Evolutionary conservation across 2,888 invertebrate genomes (phyloP).

Genomic region (Polia nebulosa): DNA sequence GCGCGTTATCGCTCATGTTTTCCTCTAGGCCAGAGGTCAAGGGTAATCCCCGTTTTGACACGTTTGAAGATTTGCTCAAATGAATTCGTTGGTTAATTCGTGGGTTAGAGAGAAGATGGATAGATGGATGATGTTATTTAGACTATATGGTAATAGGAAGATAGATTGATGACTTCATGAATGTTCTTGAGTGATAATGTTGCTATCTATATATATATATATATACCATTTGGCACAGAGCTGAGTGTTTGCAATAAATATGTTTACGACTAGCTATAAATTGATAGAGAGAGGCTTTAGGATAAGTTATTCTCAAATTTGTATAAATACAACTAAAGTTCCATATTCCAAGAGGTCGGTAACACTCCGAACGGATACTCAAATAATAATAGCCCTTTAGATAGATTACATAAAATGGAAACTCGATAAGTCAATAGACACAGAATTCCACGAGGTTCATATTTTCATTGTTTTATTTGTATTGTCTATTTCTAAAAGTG

Average conservation of each 20-base stretch:
- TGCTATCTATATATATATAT: no score
- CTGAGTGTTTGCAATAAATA: slow-evolving; percentile 14
- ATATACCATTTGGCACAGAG: slow-evolving; percentile 24
- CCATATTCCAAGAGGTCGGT: neutral
- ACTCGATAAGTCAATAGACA: slow-evolving; percentile 23
- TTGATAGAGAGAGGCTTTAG: neutral
- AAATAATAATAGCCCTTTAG: slow-evolving; percentile 29
- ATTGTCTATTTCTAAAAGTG: slow-evolving; percentile 42
- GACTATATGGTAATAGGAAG: slow-evolving; percentile 4
- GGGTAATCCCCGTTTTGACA: slow-evolving; percentile 25
- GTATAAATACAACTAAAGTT: neutral
- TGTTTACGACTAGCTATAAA: slow-evolving; percentile 14
- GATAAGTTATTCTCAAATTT: slow-evolving; percentile 11
- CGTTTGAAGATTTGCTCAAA: slow-evolving; percentile 28
- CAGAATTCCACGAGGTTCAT: slow-evolving; percentile 21
- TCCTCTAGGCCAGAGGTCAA: slow-evolving; percentile 43
- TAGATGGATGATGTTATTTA: slow-evolving; percentile 12
- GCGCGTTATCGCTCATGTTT: slow-evolving; percentile 57
- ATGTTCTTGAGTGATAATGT: neutral
- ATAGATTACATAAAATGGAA: slow-evolving; percentile 20
- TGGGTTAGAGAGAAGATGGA: neutral
- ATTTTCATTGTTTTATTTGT: slow-evolving; percentile 47
- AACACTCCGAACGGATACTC: slow-evolving; percentile 4
- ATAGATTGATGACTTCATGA: slow-evolving; percentile 12
- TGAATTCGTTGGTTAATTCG: slow-evolving; percentile 30